These are phyloP conservation scores for Drosophila fuyamai DNA, from an alignment of 1,140 invertebrate genomes.

Conservation along the genomic window DNA sequence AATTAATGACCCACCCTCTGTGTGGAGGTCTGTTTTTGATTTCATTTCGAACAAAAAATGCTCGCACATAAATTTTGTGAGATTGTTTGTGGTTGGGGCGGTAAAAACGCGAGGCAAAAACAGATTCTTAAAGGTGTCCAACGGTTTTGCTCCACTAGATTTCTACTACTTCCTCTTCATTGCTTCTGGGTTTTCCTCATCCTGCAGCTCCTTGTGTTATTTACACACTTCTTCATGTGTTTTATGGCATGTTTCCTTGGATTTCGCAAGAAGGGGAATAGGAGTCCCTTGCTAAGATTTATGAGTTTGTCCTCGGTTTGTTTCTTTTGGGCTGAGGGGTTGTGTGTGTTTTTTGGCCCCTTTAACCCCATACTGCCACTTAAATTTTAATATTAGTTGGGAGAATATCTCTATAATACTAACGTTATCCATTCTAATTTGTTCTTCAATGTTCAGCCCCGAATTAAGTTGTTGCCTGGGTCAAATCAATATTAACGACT, in stretches of 20 bases:
- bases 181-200: slow-evolving; percentile 28
- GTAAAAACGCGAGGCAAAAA: slow-evolving; percentile 25
- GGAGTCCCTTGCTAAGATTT: slow-evolving; percentile 47
- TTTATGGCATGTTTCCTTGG: slow-evolving; percentile 76
- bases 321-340: slow-evolving; percentile 25
- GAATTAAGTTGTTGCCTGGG: slow-evolving; percentile 30
- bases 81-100: slow-evolving; percentile 21
- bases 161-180: slow-evolving; percentile 31
- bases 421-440: slow-evolving; percentile 32
- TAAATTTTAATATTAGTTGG: slow-evolving; percentile 57
- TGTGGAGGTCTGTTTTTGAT: slow-evolving; percentile 60
- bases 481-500: slow-evolving; percentile 72
- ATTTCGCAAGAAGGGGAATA: slow-evolving; percentile 45
- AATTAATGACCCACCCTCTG: slow-evolving; percentile 76
- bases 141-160: slow-evolving; percentile 24
- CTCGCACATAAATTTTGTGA: slow-evolving; percentile 56
- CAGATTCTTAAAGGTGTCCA: slow-evolving; percentile 63
- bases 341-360: slow-evolving; percentile 25
- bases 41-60: slow-evolving; percentile 59
- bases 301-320: slow-evolving; percentile 53
- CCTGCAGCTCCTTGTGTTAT: slow-evolving; percentile 50
- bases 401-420: slow-evolving; percentile 63
- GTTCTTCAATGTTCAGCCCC: slow-evolving; percentile 9
- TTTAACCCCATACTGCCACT: slow-evolving; percentile 60
- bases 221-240: slow-evolving; percentile 80